phyloP scores from a whole-genome alignment of 2,888 invertebrate genomes.

The Pterostichus niger region DNA sequence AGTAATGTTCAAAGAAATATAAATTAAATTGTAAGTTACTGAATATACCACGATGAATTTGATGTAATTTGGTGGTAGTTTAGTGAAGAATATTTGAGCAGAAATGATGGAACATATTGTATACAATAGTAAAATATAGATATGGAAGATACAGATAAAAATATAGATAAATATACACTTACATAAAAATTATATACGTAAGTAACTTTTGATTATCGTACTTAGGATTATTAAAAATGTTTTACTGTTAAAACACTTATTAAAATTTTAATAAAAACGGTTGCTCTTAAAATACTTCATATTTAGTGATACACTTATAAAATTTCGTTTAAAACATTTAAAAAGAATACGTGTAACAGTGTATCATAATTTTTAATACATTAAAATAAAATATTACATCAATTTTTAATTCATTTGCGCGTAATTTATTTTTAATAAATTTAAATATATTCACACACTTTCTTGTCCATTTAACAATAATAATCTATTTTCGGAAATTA shows the following conservation, averaged over 20 bases:
- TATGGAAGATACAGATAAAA: constrained; percentile 42
- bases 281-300: constrained; percentile 39
- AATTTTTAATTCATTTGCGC: constrained; percentile 30
- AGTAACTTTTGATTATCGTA: constrained; percentile 43
- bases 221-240: constrained; percentile 40
- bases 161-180: constrained; percentile 35
- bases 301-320: constrained; percentile 52
- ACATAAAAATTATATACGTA: constrained; percentile 27
- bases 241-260: constrained; percentile 33
- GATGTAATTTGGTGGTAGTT: not conserved
- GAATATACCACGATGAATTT: not conserved
- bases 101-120: constrained; percentile 17
- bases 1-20: not conserved
- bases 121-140: constrained; percentile 22
- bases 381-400: constrained; percentile 43
- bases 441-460: constrained; percentile 43
- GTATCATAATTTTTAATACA: constrained; percentile 30
- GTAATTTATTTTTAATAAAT: constrained; percentile 33
- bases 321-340: constrained; percentile 53
- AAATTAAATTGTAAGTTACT: not conserved
- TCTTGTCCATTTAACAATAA: constrained; percentile 22
- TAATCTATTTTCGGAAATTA: constrained; percentile 14
- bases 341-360: constrained; percentile 38
- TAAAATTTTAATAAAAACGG: constrained; percentile 50
- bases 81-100: not conserved